A percentile compares a stretch with the other conserved stretches of the same genome.
These are phyloP conservation scores for Eublepharis macularius DNA, from an alignment of 2,113 vertebrate species.

Conservation along the genomic window DNA sequence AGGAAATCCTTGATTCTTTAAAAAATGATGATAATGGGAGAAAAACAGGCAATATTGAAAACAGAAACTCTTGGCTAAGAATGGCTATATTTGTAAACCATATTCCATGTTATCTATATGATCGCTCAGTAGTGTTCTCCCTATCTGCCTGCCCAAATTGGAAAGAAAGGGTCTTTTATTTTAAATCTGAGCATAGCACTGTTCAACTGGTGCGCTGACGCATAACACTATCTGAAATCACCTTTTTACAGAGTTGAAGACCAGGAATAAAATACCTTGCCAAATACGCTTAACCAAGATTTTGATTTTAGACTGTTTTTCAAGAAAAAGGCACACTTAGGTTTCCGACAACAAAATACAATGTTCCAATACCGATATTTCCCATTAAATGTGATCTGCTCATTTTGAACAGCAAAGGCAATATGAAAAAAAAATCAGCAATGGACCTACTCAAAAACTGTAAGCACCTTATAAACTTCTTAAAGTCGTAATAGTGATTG, in stretches of 20 bases:
- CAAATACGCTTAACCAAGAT: constrained; percentile 23
- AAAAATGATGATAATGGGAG: too few relatives aligned
- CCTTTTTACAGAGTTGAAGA: constrained; percentile 47
- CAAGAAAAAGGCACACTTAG: neutral
- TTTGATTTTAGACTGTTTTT: neutral
- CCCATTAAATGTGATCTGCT: accelerated
- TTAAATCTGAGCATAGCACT: constrained; percentile 61
- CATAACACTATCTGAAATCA: constrained; percentile 44
- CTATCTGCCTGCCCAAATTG: constrained; percentile 25
- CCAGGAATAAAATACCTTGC: constrained; percentile 36
- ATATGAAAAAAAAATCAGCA: neutral
- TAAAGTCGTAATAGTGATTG: neutral
- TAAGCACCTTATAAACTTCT: neutral
- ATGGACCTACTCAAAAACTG: neutral
- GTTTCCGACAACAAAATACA: neutral
- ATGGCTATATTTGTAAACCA: constrained; percentile 54
- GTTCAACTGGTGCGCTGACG: constrained; percentile 51
- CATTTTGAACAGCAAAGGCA: neutral
- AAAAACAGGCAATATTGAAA: constrained; percentile 24
- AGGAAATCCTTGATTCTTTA: too few relatives aligned
- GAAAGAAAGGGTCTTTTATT: constrained; percentile 49
- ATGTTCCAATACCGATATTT: neutral
- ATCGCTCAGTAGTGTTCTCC: neutral
- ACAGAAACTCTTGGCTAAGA: constrained; percentile 30
- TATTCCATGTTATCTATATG: constrained; percentile 52